These are phyloP conservation scores for Leptinotarsa rubiginosa DNA, from an alignment of 2,888 invertebrate species.

Conservation along the genomic window DNA sequence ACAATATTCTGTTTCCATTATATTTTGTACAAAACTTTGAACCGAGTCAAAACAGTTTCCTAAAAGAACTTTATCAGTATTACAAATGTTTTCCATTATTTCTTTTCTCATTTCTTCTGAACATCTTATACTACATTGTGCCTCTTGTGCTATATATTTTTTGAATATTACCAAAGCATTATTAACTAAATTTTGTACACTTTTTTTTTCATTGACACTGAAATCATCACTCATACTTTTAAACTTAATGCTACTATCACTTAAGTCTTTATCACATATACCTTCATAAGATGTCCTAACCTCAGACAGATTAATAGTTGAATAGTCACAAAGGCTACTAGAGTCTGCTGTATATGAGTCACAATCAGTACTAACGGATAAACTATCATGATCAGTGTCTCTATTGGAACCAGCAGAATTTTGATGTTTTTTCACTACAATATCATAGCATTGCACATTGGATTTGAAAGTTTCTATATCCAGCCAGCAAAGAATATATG, in stretches of 20 bases:
- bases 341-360: slow-evolving; percentile 64
- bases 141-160: slow-evolving; percentile 80
- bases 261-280: slow-evolving; percentile 59
- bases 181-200: slow-evolving; percentile 63
- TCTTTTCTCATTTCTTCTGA: slow-evolving; percentile 71
- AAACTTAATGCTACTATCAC: slow-evolving; percentile 60
- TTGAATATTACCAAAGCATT: slow-evolving; percentile 81
- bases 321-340: slow-evolving; percentile 61
- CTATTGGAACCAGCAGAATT: slow-evolving; percentile 52
- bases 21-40: slow-evolving; percentile 74
- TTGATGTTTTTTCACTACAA: slow-evolving; percentile 29
- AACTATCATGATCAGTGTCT: slow-evolving; percentile 63
- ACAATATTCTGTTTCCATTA: slow-evolving; percentile 81
- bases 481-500: slow-evolving; percentile 80
- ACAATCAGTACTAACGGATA: slow-evolving; percentile 66
- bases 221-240: slow-evolving; percentile 47
- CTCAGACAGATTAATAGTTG: slow-evolving; percentile 52
- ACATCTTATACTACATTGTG: slow-evolving; percentile 72
- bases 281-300: slow-evolving; percentile 48
- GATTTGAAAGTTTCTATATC: slow-evolving; percentile 78
- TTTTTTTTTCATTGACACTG: slow-evolving; percentile 46
- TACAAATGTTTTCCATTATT: slow-evolving; percentile 76
- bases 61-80: slow-evolving; percentile 74
- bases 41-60: slow-evolving; percentile 80
- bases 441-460: slow-evolving; percentile 54